Evolutionary conservation across 2,888 invertebrate species (phyloP).

Genomic region (Didymodactylos carnosus): DNA sequence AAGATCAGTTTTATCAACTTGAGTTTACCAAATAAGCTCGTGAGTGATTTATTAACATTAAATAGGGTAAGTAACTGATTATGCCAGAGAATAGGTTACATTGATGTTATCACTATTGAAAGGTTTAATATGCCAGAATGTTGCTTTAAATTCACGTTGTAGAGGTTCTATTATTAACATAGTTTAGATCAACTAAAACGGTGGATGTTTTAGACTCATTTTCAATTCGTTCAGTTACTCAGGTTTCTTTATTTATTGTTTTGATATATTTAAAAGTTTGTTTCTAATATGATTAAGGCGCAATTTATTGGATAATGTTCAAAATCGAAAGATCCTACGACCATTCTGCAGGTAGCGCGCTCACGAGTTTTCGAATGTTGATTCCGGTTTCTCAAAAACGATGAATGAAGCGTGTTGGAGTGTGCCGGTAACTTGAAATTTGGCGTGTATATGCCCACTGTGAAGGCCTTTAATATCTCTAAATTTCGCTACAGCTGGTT

Average conservation of each 20-base stretch:
- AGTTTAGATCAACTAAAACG: background rate
- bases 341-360: no score
- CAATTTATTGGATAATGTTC: no score
- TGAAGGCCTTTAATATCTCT: no score
- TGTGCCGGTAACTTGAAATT: no score
- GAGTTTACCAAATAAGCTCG: background rate
- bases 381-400: no score
- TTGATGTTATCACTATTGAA: constrained; percentile 36
- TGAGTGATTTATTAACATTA: background rate
- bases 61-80: background rate
- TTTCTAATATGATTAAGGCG: no score
- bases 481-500: no score
- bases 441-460: no score
- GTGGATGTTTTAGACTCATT: background rate
- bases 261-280: background rate
- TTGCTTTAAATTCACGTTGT: background rate
- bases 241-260: background rate
- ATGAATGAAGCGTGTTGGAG: no score
- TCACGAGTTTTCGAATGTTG: no score
- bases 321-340: no score
- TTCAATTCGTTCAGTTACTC: background rate
- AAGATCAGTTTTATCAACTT: background rate
- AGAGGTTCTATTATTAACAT: background rate
- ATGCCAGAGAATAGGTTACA: background rate
- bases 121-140: constrained; percentile 40